Evolutionary conservation across 2,797 vertebrate genomes (phyloP).

Genomic region (Enteromius argenteus): DNA sequence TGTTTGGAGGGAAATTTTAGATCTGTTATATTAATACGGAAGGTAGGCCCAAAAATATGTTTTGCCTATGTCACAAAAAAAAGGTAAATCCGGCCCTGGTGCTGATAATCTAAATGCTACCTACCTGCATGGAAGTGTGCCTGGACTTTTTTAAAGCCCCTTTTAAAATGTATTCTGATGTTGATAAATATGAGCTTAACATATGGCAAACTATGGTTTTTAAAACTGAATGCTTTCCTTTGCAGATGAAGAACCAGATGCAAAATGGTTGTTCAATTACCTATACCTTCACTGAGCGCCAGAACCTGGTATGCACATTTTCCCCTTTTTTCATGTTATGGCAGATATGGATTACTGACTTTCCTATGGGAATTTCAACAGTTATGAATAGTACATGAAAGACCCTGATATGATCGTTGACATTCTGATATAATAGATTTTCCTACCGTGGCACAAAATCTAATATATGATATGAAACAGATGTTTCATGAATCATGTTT

Average conservation of each 20-base stretch:
- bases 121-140: neutral
- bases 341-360: neutral
- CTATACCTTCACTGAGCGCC: constrained; percentile 67
- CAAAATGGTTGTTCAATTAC: constrained; percentile 69
- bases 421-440: constrained; percentile 11
- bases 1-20: no score
- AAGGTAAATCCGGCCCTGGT: no score
- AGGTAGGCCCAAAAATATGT: no score
- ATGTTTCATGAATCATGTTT: constrained; percentile 10
- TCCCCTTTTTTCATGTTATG: neutral
- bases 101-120: neutral
- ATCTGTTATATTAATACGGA: no score
- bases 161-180: neutral
- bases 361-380: constrained; percentile 4
- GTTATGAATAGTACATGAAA: neutral
- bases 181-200: neutral
- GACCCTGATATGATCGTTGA: neutral
- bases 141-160: neutral
- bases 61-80: no score
- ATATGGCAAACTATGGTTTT: neutral
- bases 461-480: constrained; percentile 16
- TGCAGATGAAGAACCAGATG: constrained; percentile 74
- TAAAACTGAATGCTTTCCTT: constrained; percentile 35
- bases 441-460: neutral
- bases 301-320: constrained; percentile 67